These are phyloP conservation scores for Volucella inanis DNA, from an alignment of 2,888 invertebrate species.

Conservation along the genomic window DNA sequence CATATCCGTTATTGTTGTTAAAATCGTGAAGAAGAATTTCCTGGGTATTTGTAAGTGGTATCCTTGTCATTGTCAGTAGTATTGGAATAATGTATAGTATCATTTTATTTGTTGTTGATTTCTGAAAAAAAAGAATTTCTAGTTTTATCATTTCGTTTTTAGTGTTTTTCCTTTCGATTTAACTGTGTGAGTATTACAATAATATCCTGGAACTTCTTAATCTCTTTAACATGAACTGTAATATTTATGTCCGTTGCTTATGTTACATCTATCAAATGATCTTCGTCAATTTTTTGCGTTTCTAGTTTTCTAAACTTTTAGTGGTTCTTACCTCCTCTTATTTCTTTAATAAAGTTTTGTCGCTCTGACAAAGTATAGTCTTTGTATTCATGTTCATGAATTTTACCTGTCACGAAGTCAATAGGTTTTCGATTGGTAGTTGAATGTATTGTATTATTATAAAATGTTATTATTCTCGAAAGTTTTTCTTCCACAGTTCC, in stretches of 20 bases:
- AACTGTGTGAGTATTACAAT: slow-evolving; percentile 54
- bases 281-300: slow-evolving; percentile 41
- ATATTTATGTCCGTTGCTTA: too few relatives aligned
- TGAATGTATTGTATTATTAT: too few relatives aligned
- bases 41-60: not conserved
- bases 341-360: too few relatives aligned
- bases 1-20: slow-evolving; percentile 8
- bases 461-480: too few relatives aligned
- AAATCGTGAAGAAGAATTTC: not conserved
- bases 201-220: slow-evolving; percentile 63
- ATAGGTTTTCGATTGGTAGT: too few relatives aligned
- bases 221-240: slow-evolving; percentile 59
- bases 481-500: too few relatives aligned
- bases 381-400: too few relatives aligned
- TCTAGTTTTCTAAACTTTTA: slow-evolving; percentile 68
- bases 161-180: slow-evolving; percentile 25
- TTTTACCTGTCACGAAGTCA: too few relatives aligned
- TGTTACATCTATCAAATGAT: too few relatives aligned
- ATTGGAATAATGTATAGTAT: not conserved
- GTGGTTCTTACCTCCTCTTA: slow-evolving; percentile 71
- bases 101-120: not conserved
- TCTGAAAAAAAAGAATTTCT: not conserved
- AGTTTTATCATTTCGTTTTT: slow-evolving; percentile 19
- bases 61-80: not conserved
- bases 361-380: too few relatives aligned